A percentile compares a stretch with the other conserved stretches of the same genome.
Conservation (phyloP, 2,797 vertebrate species). For the Euthynnus affinis region DNA sequence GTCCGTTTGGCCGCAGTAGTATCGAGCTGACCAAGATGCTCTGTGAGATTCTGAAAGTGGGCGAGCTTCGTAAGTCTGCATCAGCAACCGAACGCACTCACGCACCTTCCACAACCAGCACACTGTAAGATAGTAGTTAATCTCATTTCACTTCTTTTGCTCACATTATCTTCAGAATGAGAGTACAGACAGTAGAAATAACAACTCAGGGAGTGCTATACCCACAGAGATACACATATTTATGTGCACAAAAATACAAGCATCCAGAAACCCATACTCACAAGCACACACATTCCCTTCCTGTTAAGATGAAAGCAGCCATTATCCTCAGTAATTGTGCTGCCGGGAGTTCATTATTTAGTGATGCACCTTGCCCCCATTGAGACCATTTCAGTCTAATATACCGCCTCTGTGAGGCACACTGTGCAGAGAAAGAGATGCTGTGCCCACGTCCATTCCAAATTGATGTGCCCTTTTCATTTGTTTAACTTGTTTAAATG, state of each 20-base stretch:
- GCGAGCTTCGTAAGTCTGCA: slow-evolving; percentile 95
- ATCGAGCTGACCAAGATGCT: slow-evolving; percentile 99
- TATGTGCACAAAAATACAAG: slow-evolving; percentile 21
- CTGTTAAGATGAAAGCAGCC: slow-evolving; percentile 62
- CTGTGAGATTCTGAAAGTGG: slow-evolving; percentile 98
- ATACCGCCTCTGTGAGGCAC: slow-evolving; percentile 49
- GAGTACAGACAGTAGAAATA: background rate
- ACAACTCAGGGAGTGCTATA: slow-evolving; percentile 11
- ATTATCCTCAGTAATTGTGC: slow-evolving; percentile 74
- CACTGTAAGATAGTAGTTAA: background rate
- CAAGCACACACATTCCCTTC: slow-evolving; percentile 20
- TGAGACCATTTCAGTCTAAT: slow-evolving; percentile 60
- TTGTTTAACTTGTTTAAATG: slow-evolving; percentile 73
- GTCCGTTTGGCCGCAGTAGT: slow-evolving; percentile 98
- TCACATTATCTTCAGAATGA: slow-evolving; percentile 12
- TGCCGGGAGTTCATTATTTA: slow-evolving; percentile 75
- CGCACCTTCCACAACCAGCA: background rate
- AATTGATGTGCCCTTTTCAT: slow-evolving; percentile 79
- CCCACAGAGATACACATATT: background rate
- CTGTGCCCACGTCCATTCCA: slow-evolving; percentile 59
- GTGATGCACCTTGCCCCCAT: slow-evolving; percentile 65
- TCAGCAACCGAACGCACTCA: slow-evolving; percentile 37
- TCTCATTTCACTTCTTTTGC: background rate
- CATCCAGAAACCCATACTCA: slow-evolving; percentile 1
- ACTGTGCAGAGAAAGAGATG: slow-evolving; percentile 52